Conservation (phyloP, 1,140 invertebrate species). For the Pseudomyrmex sp. region DNA sequence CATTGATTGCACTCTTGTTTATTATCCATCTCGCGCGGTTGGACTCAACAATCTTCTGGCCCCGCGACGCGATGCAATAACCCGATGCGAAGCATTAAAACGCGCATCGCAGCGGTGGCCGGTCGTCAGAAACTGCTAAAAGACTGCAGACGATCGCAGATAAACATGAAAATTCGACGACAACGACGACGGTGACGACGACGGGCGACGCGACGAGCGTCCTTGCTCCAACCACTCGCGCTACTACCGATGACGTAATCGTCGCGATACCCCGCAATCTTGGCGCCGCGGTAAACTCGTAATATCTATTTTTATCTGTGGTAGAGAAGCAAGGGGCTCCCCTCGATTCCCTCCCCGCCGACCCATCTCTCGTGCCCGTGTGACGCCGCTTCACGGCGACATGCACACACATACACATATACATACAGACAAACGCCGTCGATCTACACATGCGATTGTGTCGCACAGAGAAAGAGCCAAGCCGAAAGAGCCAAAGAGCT, state of each 20-base stretch:
- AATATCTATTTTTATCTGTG: constrained; percentile 84
- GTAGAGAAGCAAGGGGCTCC: constrained; percentile 69
- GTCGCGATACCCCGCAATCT: constrained; percentile 84
- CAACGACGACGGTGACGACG: constrained; percentile 61
- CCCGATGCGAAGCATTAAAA: constrained; percentile 21
- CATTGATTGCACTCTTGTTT: too few species aligned
- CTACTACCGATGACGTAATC: constrained; percentile 83
- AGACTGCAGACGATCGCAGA: constrained; percentile 60
- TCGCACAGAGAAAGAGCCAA: not conserved
- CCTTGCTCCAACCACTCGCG: constrained; percentile 77
- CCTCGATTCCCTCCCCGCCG: constrained; percentile 48
- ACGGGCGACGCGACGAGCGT: constrained; percentile 75
- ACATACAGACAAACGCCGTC: too few species aligned
- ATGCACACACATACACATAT: not conserved
- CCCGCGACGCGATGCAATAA: constrained; percentile 28
- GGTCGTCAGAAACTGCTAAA: constrained; percentile 29
- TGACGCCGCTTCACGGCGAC: not conserved
- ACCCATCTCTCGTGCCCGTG: constrained; percentile 3
- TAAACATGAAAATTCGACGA: constrained; percentile 66
- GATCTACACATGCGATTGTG: too few species aligned
- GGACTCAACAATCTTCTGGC: constrained; percentile 8
- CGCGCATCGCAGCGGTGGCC: not conserved
- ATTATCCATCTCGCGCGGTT: constrained; percentile 31
- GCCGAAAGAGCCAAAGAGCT: constrained; percentile 3
- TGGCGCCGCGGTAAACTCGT: constrained; percentile 84